phyloP scores from a whole-genome alignment of 2,888 invertebrate genomes.

The Heliconius ethilla region DNA sequence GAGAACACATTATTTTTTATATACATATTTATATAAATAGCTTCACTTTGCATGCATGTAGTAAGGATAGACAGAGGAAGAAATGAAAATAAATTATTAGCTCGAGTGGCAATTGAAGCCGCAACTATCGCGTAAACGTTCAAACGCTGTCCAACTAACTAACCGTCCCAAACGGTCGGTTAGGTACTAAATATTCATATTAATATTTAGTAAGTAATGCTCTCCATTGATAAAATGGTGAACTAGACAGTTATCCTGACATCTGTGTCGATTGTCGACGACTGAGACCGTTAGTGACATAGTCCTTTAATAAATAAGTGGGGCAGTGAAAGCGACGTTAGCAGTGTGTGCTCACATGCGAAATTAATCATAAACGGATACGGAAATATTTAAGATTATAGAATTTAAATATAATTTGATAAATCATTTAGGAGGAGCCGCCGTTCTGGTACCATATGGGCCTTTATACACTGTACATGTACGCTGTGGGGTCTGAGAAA shows the following conservation, averaged over 20 bases:
- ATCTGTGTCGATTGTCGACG: conserved; percentile 41
- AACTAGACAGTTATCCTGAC: conserved; percentile 48
- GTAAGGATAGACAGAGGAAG: too few species aligned
- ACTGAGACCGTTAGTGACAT: conserved; percentile 51
- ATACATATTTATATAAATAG: too few species aligned
- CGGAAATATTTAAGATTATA: not conserved
- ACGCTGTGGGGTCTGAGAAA: not conserved
- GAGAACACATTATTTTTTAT: too few species aligned
- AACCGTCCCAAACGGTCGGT: too few species aligned
- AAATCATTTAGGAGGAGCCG: not conserved
- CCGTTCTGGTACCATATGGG: not conserved
- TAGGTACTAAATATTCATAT: not conserved
- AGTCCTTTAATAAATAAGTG: conserved; percentile 45
- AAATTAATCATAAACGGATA: not conserved
- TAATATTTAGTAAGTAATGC: conserved; percentile 15
- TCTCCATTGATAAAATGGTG: conserved; percentile 31
- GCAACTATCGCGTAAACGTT: not conserved
- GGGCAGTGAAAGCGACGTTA: conserved; percentile 40
- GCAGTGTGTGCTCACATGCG: conserved; percentile 20
- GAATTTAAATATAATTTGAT: not conserved
- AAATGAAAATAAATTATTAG: too few species aligned
- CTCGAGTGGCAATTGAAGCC: too few species aligned
- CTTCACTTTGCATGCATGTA: too few species aligned
- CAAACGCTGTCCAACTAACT: not conserved
- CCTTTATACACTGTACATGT: not conserved